These are phyloP conservation scores for Ceryle rudis DNA, from an alignment of 2,797 vertebrate genomes.

Conservation along the genomic window DNA sequence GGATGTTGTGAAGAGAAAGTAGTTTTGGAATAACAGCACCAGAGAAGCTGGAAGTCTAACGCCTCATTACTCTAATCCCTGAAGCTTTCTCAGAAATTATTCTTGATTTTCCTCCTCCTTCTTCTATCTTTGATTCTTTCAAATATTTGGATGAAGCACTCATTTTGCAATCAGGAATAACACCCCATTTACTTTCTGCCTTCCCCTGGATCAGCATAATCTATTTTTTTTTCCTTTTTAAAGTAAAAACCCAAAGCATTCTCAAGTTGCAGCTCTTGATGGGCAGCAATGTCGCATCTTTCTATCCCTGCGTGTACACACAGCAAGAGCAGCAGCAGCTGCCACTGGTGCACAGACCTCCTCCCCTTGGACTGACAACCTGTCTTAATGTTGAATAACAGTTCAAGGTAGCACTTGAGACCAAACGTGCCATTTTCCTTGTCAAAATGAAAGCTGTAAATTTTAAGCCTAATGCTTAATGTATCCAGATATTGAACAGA, in stretches of 20 bases:
- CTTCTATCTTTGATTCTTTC: not conserved
- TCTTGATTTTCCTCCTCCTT: not conserved
- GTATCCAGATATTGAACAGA: constrained; percentile 82
- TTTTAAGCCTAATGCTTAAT: constrained; percentile 82
- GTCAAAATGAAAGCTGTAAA: constrained; percentile 83
- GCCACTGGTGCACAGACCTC: constrained; percentile 52
- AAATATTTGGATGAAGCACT: not conserved
- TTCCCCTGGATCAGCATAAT: not conserved
- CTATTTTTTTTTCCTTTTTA: not conserved
- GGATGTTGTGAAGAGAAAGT: not conserved
- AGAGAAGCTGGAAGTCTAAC: constrained; percentile 25
- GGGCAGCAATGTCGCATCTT: not conserved
- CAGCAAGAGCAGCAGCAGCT: constrained; percentile 38
- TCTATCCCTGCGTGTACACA: not conserved
- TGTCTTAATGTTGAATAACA: constrained; percentile 77
- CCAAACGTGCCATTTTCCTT: constrained; percentile 81
- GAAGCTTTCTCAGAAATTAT: constrained; percentile 9
- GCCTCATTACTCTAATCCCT: constrained; percentile 26
- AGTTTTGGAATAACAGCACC: not conserved
- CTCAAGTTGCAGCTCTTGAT: not conserved
- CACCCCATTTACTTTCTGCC: not conserved
- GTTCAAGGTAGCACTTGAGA: constrained; percentile 78
- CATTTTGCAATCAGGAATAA: not conserved
- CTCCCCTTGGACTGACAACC: constrained; percentile 71
- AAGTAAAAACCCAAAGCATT: not conserved